Conservation (phyloP, 2,888 invertebrate species). For the Cheilosia scutellata region DNA sequence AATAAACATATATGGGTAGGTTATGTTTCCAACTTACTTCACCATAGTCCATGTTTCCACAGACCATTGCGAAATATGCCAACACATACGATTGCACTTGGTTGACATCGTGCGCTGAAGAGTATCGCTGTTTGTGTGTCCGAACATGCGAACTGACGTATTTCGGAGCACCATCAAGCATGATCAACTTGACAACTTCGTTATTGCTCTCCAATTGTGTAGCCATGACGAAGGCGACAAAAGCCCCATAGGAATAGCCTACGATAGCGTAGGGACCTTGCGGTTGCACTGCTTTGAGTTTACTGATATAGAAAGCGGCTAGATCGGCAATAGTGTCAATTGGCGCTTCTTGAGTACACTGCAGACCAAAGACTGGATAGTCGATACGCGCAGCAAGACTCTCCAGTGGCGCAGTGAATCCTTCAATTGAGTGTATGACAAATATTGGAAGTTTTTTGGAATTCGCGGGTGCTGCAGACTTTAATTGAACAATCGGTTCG, state of each 20-base stretch:
- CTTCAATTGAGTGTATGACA: slow-evolving; percentile 94
- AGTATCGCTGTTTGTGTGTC: slow-evolving; percentile 85
- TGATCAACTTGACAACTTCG: slow-evolving; percentile 84
- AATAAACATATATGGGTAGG: not conserved
- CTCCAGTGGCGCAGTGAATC: slow-evolving; percentile 89
- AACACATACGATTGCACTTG: slow-evolving; percentile 90
- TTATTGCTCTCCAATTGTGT: slow-evolving; percentile 89
- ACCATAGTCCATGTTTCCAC: slow-evolving; percentile 90
- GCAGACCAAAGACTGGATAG: slow-evolving; percentile 93
- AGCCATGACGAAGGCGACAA: slow-evolving; percentile 97
- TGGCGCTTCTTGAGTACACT: slow-evolving; percentile 92
- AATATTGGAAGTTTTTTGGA: slow-evolving; percentile 86
- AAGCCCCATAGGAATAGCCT: slow-evolving; percentile 98
- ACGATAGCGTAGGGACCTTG: slow-evolving; percentile 94
- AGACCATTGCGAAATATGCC: slow-evolving; percentile 92
- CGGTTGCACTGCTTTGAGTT: slow-evolving; percentile 91
- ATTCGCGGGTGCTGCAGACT: slow-evolving; percentile 84
- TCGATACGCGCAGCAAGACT: slow-evolving; percentile 89
- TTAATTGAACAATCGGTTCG: slow-evolving; percentile 88
- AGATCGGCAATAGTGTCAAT: slow-evolving; percentile 89
- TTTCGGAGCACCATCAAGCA: slow-evolving; percentile 96
- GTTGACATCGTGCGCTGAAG: slow-evolving; percentile 84
- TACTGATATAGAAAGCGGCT: slow-evolving; percentile 89
- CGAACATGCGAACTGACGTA: slow-evolving; percentile 92
- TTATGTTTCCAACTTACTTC: slow-evolving; percentile 85